Conservation (phyloP, 2,888 invertebrate genomes). For the Nomada lathburiana region DNA sequence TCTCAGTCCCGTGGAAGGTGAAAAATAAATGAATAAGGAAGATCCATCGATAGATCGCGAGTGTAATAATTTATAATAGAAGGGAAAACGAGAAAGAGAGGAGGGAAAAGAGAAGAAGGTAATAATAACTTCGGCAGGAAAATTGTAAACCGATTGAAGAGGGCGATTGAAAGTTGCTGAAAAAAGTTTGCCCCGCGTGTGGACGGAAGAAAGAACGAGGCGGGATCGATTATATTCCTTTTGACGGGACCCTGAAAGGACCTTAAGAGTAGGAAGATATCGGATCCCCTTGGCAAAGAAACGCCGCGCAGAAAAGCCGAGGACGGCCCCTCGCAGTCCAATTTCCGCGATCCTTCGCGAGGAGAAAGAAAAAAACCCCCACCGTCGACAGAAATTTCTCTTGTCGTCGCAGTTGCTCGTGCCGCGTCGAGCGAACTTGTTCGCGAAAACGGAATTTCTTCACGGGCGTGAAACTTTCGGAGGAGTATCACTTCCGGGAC, state of each 20-base stretch:
- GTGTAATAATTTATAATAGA: too few species aligned
- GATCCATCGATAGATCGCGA: too few species aligned
- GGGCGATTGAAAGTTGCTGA: background rate
- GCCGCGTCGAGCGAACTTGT: conserved; percentile 14
- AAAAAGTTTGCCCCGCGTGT: background rate
- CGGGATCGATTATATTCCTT: conserved; percentile 49
- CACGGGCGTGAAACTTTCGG: background rate
- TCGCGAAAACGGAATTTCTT: conserved; percentile 11
- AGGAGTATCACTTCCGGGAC: background rate
- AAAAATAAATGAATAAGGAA: too few species aligned
- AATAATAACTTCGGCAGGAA: background rate
- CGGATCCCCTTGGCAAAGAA: conserved; percentile 37
- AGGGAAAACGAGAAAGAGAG: too few species aligned
- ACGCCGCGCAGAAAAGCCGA: conserved; percentile 31
- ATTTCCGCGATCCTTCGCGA: conserved; percentile 41
- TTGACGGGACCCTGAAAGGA: conserved; percentile 46
- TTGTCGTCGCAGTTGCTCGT: background rate
- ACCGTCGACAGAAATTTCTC: conserved; percentile 12
- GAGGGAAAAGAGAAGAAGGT: too few species aligned
- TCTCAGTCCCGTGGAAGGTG: too few species aligned
- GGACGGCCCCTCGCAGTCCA: conserved; percentile 40
- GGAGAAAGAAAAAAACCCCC: too few species aligned
- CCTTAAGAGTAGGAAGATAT: conserved; percentile 44
- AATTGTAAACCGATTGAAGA: background rate
- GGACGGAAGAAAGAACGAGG: conserved; percentile 7